Base-by-base conservation (phyloP, 2,888 invertebrate genomes). In the Sphinx pinastri region DNA sequence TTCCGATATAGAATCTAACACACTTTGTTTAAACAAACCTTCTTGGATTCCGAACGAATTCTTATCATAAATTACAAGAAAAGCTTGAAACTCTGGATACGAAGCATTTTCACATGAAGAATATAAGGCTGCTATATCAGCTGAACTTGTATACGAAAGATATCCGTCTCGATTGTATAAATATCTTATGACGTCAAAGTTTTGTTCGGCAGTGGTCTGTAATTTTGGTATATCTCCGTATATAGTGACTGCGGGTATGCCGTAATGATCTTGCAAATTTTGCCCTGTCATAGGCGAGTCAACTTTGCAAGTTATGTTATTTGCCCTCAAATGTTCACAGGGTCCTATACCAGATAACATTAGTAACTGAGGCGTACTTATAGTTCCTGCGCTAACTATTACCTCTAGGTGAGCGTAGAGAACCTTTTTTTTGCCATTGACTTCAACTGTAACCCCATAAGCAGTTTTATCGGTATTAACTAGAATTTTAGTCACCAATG, bases 281-380 rank as follows among this genome's bases (percentile, higher is more conserved):
- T 81, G 73, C 0, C 93, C 94, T 0, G 93, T 92, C 71, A 49
- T 77, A 0, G 88, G 83, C 2, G 86, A 79, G 73, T 93, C 84
- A 8, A 84, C 75, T 7, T 88, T 70, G 0, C 87, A 76, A 0
- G 79, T 47, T 13, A 93, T 88, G 0, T 80, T 82, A 1, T 85
- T 78, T 0, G 79, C 73, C 6, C 72, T 51, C 1, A 92, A 74
- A 54, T 89, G 84, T 2, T 83, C 72, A 45, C 72, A 76, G 0
- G 91, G 91, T 10, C 94, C 94, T 2, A 94, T 76, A 8, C 93
- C 93, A 1, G 94, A 94, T 0, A 92, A 76, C 83, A 91, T 86
- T 2, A 94, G 77, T 2, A 94, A 76, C 72, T 91, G 87, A 0
- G 93, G 88, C 0, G 92, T 85, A 72, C 88, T 88, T 8, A 93